Conservation (phyloP, 2,888 invertebrate genomes). For the Aproaerema taeniolella region DNA sequence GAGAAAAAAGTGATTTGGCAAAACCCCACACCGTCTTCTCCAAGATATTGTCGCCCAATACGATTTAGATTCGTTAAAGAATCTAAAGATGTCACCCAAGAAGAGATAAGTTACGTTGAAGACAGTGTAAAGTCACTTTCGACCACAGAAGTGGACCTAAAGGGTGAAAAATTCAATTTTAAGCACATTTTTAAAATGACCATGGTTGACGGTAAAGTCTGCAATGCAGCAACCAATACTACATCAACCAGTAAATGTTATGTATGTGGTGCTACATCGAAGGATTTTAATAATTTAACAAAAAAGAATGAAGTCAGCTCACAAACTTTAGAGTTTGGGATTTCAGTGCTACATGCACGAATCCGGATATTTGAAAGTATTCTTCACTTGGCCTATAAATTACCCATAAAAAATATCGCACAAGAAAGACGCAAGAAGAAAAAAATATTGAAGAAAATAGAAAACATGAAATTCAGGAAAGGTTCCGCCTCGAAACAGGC, state of each 20-base stretch:
- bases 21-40: conserved; percentile 6
- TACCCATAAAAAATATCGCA: conserved; percentile 25
- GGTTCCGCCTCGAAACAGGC: conserved; percentile 20
- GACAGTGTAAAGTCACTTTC: no score
- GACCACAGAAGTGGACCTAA: not conserved
- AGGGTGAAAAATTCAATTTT: conserved; percentile 2
- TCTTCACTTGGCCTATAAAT: conserved; percentile 22
- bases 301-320: no score
- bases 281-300: no score
- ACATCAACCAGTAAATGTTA: conserved; percentile 33
- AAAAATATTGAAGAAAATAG: conserved; percentile 22
- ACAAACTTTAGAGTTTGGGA: no score
- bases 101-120: no score
- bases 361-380: conserved; percentile 21
- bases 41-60: conserved; percentile 5
- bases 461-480: conserved; percentile 22
- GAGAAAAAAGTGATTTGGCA: conserved; percentile 3
- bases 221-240: no score
- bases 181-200: conserved; percentile 13
- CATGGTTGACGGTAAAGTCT: no score
- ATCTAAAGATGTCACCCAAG: no score
- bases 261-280: conserved; percentile 35
- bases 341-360: no score
- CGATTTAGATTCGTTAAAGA: conserved; percentile 1
- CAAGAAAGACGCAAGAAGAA: conserved; percentile 18